phyloP scores from a whole-genome alignment of 1,140 invertebrate species.

The Caenorhabditis brenneri region DNA sequence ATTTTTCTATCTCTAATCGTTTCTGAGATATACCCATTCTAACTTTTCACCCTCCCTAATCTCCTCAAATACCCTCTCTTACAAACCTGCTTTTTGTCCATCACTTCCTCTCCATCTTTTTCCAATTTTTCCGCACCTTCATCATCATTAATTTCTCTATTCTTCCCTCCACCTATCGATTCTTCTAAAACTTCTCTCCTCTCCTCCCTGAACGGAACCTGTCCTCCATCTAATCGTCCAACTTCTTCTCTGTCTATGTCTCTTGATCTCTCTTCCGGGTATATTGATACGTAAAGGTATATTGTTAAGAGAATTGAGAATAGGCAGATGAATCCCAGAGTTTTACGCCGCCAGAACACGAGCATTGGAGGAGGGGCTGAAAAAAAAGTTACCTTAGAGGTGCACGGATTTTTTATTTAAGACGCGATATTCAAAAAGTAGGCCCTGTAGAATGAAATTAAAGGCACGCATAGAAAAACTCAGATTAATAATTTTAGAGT shows the following conservation, averaged over 20 bases:
- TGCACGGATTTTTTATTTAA: too few relatives aligned
- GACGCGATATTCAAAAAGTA: too few relatives aligned
- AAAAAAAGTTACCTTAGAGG: background rate
- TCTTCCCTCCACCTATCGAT: background rate
- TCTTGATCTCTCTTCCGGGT: background rate
- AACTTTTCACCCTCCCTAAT: too few relatives aligned
- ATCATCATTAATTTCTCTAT: background rate
- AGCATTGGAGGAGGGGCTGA: background rate
- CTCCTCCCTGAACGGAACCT: background rate
- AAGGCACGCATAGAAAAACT: too few relatives aligned
- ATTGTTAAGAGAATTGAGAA: background rate
- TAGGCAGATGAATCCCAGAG: background rate
- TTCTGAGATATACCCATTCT: background rate
- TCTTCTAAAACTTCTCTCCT: background rate
- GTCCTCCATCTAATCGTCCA: background rate
- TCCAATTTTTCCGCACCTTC: background rate
- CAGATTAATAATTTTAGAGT: too few relatives aligned
- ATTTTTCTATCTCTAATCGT: background rate
- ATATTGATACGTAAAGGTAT: conserved; percentile 27
- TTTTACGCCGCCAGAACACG: background rate
- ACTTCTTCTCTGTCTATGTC: background rate
- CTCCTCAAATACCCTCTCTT: too few relatives aligned
- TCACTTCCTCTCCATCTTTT: background rate
- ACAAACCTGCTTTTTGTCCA: background rate
- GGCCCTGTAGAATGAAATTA: too few relatives aligned